Percentiles rank a stretch among this genome's conserved stretches.
These are phyloP conservation scores for Cairina moschata DNA, from an alignment of 2,113 vertebrate species.

Conservation along the genomic window DNA sequence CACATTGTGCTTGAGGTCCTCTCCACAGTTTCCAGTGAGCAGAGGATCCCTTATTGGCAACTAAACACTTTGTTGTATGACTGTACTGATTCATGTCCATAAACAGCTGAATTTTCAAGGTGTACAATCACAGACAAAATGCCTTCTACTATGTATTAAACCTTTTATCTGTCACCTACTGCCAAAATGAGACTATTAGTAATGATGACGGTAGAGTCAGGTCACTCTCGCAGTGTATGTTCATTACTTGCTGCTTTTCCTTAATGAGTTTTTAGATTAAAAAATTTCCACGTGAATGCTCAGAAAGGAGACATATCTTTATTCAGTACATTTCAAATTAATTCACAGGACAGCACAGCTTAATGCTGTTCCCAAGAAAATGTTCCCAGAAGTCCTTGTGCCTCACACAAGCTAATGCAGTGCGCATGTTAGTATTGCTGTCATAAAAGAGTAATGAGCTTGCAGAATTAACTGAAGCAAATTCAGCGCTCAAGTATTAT, in stretches of 20 bases:
- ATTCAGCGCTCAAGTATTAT: background rate
- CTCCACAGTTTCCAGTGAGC: background rate
- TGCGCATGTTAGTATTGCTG: background rate
- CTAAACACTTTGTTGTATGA: background rate
- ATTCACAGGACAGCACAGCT: constrained; percentile 15
- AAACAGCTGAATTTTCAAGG: background rate
- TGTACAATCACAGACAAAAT: background rate
- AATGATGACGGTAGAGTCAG: constrained; percentile 4
- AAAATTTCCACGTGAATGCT: constrained; percentile 27
- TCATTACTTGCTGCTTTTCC: constrained; percentile 15
- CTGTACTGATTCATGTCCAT: background rate
- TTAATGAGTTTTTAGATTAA: constrained; percentile 47
- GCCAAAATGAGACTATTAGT: background rate
- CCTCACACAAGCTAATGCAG: constrained; percentile 36
- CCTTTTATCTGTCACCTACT: background rate
- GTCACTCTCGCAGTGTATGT: background rate
- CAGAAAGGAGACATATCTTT: constrained; percentile 21
- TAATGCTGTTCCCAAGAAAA: constrained; percentile 31
- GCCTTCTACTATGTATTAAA: background rate
- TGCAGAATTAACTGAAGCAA: constrained; percentile 49
- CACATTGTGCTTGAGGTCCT: background rate
- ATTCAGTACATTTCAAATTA: constrained; percentile 37
- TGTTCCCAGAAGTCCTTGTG: constrained; percentile 25
- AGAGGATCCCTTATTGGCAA: background rate
- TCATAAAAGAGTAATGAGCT: constrained; percentile 53